Base-by-base conservation (phyloP, 2,888 invertebrate genomes). In the Cloeon dipterum region DNA sequence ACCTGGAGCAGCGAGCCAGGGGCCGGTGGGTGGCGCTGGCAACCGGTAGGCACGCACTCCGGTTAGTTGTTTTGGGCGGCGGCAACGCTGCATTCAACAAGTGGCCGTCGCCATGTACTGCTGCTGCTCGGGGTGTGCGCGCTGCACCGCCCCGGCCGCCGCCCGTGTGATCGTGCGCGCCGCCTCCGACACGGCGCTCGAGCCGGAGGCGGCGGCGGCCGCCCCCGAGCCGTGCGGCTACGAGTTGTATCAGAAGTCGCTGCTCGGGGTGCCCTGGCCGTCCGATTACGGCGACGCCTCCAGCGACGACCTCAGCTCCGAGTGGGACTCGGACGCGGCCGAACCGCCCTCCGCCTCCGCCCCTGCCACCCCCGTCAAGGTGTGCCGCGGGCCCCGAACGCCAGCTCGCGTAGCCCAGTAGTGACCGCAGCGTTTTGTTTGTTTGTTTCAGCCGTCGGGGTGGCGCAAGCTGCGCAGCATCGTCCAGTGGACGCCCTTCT, bases 401-500 rank as follows among this genome's bases (percentile, higher is more conserved):
- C 11, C 16, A n/a, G n/a, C n/a, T n/a, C n/a, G n/a, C n/a, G n/a
- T n/a, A n/a, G n/a, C n/a, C n/a, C n/a, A n/a, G n/a, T n/a, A n/a
- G n/a, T n/a, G n/a, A n/a, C n/a, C n/a, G n/a, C n/a, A n/a, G n/a
- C n/a, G n/a, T n/a, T n/a, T 37, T 40, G 3, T 37, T 35, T 46
- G 44, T 47, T 47, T 46, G 44, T 71, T 73, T 25, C 68, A 88
- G 86, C 75, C 78, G 47, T 86, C 86, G 19, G 83, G 86, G 53
- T 93, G 91, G 91, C 69, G 85, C 43, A 91, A 89, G 57, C 69
- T 93, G 32, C 69, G 88, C 36, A 89, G 85, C 54, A 86, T 89
- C 42, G 88, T 93, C 19, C 86, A 88, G 54, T 89, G 91, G 86
- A 88, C 89, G 32, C 91, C 91, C 26, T 93, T 93, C 66, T 83